Conservation (phyloP, 2,113 vertebrate species). For the Pteropus alecto region DNA sequence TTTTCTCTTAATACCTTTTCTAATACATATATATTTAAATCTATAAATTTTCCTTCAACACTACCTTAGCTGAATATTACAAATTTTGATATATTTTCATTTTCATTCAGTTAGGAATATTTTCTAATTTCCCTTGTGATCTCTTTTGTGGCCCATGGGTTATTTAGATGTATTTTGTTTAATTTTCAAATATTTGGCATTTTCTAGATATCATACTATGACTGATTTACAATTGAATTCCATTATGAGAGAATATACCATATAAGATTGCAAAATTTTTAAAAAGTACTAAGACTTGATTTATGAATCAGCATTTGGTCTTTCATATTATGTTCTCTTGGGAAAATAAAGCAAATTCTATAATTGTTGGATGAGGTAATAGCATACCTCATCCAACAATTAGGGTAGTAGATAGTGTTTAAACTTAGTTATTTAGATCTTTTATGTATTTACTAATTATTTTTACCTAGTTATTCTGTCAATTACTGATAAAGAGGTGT, state of each 20-base stretch:
- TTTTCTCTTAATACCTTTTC: not conserved
- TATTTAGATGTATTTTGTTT: not conserved
- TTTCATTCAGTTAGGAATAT: not conserved
- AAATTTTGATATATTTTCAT: conserved; percentile 8
- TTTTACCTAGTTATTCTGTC: not conserved
- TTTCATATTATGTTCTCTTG: not conserved
- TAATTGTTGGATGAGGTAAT: not conserved
- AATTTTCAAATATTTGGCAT: not conserved
- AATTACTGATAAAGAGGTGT: not conserved
- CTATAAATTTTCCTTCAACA: not conserved
- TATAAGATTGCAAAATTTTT: not conserved
- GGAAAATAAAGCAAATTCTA: not conserved
- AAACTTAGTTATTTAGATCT: not conserved
- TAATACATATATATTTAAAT: not conserved
- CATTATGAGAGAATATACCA: not conserved
- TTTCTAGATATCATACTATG: not conserved
- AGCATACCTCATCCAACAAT: not conserved
- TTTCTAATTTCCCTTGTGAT: not conserved
- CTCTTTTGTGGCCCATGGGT: not conserved
- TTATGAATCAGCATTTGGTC: not conserved
- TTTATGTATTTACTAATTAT: not conserved
- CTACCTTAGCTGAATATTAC: not conserved
- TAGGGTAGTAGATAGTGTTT: not conserved
- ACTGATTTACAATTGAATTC: not conserved
- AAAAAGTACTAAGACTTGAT: not conserved